Evolutionary conservation across 2,888 invertebrate genomes (phyloP).

Genomic region (Parnassius apollo): DNA sequence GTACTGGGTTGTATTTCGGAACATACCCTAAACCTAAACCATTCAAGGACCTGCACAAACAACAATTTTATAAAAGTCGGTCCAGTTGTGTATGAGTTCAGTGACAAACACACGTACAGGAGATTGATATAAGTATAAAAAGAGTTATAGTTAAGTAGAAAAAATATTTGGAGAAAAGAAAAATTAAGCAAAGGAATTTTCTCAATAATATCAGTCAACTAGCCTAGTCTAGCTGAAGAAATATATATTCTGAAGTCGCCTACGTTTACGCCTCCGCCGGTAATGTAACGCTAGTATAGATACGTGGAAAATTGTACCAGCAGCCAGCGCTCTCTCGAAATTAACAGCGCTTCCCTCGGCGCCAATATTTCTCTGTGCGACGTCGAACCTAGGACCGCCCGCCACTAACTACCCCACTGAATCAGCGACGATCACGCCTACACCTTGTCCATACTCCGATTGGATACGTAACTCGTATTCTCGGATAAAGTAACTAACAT

Average conservation of each 20-base stretch:
- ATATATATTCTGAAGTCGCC: neutral
- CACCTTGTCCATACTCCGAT: conserved; percentile 78
- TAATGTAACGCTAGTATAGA: conserved; percentile 35
- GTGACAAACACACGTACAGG: too few relatives aligned
- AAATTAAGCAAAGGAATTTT: too few relatives aligned
- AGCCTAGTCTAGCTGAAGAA: too few relatives aligned
- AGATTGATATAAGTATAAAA: too few relatives aligned
- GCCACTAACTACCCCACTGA: conserved; percentile 79
- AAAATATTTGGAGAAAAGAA: too few relatives aligned
- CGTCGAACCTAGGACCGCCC: conserved; percentile 76
- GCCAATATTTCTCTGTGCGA: conserved; percentile 76
- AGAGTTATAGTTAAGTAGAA: too few relatives aligned
- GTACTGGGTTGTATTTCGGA: too few relatives aligned
- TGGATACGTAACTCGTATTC: conserved; percentile 67
- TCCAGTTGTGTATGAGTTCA: too few relatives aligned
- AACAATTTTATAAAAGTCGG: too few relatives aligned
- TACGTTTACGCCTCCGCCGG: conserved; percentile 29
- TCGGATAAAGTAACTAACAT: conserved; percentile 72
- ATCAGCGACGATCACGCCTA: conserved; percentile 80
- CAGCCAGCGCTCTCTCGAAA: conserved; percentile 71
- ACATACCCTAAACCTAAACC: too few relatives aligned
- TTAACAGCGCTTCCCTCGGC: conserved; percentile 75
- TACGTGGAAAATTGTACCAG: conserved; percentile 71
- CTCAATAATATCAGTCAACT: too few relatives aligned
- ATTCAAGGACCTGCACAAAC: too few relatives aligned